Evolutionary conservation across 2,888 invertebrate species (phyloP), one percentile per base, ranked within the genome.

Genomic region (Leucoptera coffeella): DNA sequence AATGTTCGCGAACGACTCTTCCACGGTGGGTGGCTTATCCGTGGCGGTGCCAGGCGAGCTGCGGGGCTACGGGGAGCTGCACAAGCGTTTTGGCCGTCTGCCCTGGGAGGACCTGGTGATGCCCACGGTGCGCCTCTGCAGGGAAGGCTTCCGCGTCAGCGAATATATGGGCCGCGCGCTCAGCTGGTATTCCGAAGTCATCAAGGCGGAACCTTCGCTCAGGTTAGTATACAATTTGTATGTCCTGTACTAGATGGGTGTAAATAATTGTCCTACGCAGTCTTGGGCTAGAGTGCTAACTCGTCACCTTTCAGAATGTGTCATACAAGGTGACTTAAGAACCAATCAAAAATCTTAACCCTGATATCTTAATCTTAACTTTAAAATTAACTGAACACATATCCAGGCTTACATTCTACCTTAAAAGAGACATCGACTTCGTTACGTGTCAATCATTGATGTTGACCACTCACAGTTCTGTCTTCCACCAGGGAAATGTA

Each of bases 31-130:
- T 35, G 76, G 74, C 1, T 40, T 75, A 32, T 64, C 85, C 0
- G 75, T 81, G 1, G 90, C 78, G 2, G 80, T 90, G 2, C 89
- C 90, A 0, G 86, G 86, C 2, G 89, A 89, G 50, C 43, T 90
- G 2, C 57, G 72, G 29, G 90, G 90, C 1, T 85, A 85, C 42
- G 78, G 78, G 76, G 73, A 65, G 32, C 77, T 83, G 8, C 79
- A 85, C 47, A 45, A 76, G 32, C 60, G 55, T 35, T 84, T 78
- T 40, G 85, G 85, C 1, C 62, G 57, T 24, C 47, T 88, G 7
- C 59, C 74, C 0, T 91, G 90, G 90, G 48, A 47, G 22, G 69
- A 75, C 1, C 52, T 91, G 2, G 75, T 91, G 29, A 50, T 77
- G 35, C 86, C 87, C 0, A 67, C 81, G 1, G 86, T 89, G 22